Conservation (phyloP, 1,140 invertebrate genomes). For the Zaprionus ornatus region DNA sequence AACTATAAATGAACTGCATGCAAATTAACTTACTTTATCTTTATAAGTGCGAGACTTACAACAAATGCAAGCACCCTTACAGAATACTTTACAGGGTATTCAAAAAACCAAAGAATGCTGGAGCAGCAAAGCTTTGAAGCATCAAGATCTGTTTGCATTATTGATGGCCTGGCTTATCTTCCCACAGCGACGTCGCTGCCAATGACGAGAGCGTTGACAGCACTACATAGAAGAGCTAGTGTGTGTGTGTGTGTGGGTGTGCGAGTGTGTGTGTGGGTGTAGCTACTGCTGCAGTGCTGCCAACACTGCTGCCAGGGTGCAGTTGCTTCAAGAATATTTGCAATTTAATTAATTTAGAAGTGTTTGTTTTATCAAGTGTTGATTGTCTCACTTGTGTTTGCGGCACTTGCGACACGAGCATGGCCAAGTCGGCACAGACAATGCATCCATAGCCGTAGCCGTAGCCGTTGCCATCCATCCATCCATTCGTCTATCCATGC, state of each 20-base stretch:
- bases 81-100: not conserved
- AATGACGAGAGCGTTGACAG: constrained; percentile 69
- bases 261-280: constrained; percentile 35
- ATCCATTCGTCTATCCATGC: constrained; percentile 1
- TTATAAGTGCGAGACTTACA: not conserved
- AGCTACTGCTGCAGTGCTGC: constrained; percentile 21
- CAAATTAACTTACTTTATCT: not conserved
- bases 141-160: constrained; percentile 75
- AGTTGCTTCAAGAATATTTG: constrained; percentile 77
- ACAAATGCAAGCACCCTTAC: not conserved
- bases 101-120: constrained; percentile 44
- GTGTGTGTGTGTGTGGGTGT: constrained; percentile 4
- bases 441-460: constrained; percentile 31
- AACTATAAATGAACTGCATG: not conserved
- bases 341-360: constrained; percentile 82
- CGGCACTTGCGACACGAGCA: constrained; percentile 72
- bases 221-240: constrained; percentile 13
- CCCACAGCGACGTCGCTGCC: constrained; percentile 52
- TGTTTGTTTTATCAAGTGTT: constrained; percentile 82
- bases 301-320: constrained; percentile 54
- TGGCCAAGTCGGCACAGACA: constrained; percentile 58
- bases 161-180: constrained; percentile 80
- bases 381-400: constrained; percentile 82
- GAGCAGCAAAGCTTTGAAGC: constrained; percentile 27
- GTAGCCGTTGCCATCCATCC: not conserved